Conservation (phyloP, 2,113 vertebrate genomes). For the Typhlomys cinereus region DNA sequence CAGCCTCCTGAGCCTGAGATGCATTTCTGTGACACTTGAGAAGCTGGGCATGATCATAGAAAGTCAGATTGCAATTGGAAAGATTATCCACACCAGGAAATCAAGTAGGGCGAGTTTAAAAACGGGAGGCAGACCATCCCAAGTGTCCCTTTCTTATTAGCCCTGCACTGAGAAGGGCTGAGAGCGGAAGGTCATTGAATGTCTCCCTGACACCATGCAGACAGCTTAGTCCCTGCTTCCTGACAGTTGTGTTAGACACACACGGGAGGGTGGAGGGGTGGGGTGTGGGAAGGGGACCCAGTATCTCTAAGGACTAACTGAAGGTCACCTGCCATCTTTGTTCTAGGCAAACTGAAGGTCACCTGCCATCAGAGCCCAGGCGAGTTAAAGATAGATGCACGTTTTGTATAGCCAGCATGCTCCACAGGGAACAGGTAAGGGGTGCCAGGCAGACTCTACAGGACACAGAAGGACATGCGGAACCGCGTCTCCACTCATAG, state of each 20-base stretch:
- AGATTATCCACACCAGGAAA: too few relatives aligned
- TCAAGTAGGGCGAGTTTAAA: fast-evolving
- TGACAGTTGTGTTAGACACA: too few relatives aligned
- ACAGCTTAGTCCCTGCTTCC: not conserved
- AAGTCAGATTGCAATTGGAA: not conserved
- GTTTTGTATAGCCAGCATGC: not conserved
- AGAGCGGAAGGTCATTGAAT: fast-evolving
- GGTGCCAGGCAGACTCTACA: fast-evolving
- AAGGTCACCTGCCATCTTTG: not conserved
- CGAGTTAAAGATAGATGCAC: not conserved
- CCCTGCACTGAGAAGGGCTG: fast-evolving
- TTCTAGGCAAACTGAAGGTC: too few relatives aligned
- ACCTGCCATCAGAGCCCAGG: not conserved
- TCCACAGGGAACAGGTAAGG: fast-evolving
- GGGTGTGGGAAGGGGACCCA: too few relatives aligned
- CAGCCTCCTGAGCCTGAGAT: not conserved
- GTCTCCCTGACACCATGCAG: not conserved
- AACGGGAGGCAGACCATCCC: fast-evolving
- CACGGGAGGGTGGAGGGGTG: too few relatives aligned
- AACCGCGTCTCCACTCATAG: fast-evolving
- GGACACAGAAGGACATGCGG: fast-evolving
- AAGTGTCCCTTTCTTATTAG: fast-evolving
- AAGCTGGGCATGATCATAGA: fast-evolving
- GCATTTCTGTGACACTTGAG: not conserved
- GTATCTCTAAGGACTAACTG: not conserved